Evolutionary conservation across 2,797 vertebrate genomes (phyloP).

Genomic region (Spatula clypeata): DNA sequence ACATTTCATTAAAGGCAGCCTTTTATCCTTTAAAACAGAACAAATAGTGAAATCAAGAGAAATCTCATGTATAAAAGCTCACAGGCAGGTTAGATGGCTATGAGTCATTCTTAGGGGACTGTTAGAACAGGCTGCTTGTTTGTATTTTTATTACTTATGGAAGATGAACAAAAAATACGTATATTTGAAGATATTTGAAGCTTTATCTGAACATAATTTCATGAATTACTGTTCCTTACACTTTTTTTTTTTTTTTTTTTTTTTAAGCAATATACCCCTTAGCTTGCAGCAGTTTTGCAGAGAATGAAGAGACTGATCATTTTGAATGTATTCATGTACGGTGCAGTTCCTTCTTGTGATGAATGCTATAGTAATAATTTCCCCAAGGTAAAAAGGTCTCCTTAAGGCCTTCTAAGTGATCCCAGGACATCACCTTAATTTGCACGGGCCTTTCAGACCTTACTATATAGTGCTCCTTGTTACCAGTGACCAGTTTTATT

Average conservation of each 20-base stretch:
- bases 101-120: not conserved
- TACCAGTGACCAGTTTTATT: not conserved
- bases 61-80: not conserved
- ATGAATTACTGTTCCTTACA: not conserved
- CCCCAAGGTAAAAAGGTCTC: not conserved
- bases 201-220: not conserved
- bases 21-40: not conserved
- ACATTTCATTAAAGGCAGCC: not conserved
- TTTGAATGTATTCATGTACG: not conserved
- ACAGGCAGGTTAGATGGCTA: not conserved
- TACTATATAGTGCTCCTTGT: not conserved
- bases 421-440: not conserved
- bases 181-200: accelerated
- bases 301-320: not conserved
- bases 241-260: not conserved
- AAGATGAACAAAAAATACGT: not conserved
- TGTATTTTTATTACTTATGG: not conserved
- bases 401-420: not conserved
- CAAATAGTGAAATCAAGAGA: not conserved
- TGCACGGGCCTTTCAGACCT: not conserved
- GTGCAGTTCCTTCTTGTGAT: not conserved
- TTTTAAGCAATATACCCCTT: not conserved
- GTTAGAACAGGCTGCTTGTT: not conserved
- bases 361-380: not conserved
- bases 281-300: not conserved